A percentile compares a stretch with the other conserved stretches of the same genome.
These are phyloP conservation scores for Lasioglossum vierecki DNA, from an alignment of 2,888 invertebrate genomes.

Conservation along the genomic window DNA sequence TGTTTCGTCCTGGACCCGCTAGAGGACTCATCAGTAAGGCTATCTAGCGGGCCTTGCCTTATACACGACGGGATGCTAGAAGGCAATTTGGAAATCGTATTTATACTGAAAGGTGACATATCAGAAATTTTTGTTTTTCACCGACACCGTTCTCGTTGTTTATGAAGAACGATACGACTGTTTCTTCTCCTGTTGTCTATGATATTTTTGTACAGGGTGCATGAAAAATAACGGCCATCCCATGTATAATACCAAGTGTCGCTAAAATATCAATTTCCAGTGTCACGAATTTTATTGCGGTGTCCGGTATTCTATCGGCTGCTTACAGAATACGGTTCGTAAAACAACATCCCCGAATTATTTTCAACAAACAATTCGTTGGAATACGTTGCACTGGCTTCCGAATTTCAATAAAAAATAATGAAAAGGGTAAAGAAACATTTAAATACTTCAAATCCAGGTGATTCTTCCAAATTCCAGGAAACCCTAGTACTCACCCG, in stretches of 20 bases:
- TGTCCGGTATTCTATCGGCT: not conserved
- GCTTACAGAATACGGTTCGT: not conserved
- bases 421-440: not conserved
- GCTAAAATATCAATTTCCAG: not conserved
- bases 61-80: no score
- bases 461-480: no score
- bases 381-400: not conserved
- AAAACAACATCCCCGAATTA: not conserved
- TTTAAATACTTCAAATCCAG: no score
- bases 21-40: no score
- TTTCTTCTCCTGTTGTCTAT: not conserved
- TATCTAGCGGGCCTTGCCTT: no score
- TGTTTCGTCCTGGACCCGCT: no score
- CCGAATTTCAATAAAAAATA: not conserved
- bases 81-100: no score
- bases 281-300: not conserved
- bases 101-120: no score
- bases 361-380: not conserved
- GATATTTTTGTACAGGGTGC: not conserved
- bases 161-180: not conserved
- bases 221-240: no score
- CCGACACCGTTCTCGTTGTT: not conserved
- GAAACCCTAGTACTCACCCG: conserved; percentile 87
- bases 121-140: not conserved
- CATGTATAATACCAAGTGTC: not conserved